Evolutionary conservation across 2,888 invertebrate species (phyloP), one percentile per base, ranked within the genome.

Genomic region (Parnassius apollo): DNA sequence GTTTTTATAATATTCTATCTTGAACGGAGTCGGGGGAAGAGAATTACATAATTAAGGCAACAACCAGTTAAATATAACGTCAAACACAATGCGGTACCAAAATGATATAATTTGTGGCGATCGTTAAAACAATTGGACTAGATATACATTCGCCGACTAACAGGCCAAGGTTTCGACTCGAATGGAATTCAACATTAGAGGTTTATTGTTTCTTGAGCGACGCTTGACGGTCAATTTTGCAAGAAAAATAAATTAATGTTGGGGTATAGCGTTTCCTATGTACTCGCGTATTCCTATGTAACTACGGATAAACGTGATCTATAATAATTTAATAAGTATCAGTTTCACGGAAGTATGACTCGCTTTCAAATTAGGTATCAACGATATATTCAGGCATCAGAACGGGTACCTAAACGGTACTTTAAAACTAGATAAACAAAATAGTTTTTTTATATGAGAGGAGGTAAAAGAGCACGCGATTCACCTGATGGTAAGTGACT

Each of bases 121-220:
- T 64, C 52, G 63, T 64, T 46, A 42, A 35, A 64, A 64, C 63
- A 64, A 64, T 64, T 42, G 59, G 35, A 59, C 56, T 59, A 51
- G 63, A 64, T 64, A 63, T 59, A 52, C 51, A 56, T 64, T 56
- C 59, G 48, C 46, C 59, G 48, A 35, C 18, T 55, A 52, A 51
- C 56, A 45, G 63, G 63, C 63, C 63, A 64, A 64, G 63, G 63
- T 52, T 64, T 25, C 13, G 10, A 48, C 48, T 56, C 51, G 59
- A 59, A 64, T 56, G 59, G 59, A 51, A 64, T 64, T 64, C 57
- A 46, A 61, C n/a, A 22, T 61, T 45, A 61, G 42, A 59, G 59
- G 46, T 42, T 59, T 59, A 64, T 64, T 59, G 59, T 64, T 59
- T 59, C 55, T 46, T 46, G 56, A 59, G 51, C 54, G 56, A 59